These are phyloP conservation scores for Caenorhabditis virilis DNA, from an alignment of 2,888 invertebrate species.

Conservation along the genomic window DNA sequence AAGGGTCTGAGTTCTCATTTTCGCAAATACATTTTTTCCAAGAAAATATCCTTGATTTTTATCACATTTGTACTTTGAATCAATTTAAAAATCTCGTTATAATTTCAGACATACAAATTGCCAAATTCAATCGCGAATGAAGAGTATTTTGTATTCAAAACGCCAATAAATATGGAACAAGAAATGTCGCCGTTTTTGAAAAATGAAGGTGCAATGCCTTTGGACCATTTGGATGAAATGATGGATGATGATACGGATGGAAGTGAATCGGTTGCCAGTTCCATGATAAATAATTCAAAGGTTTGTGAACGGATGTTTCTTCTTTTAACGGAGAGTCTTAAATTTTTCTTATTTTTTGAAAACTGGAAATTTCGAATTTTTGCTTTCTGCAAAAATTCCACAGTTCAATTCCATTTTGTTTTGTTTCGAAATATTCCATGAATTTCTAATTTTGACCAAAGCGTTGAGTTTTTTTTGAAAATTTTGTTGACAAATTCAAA, in stretches of 20 bases:
- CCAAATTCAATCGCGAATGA: constrained; percentile 84
- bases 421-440: no score
- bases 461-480: no score
- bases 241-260: constrained; percentile 54
- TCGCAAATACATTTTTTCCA: background rate
- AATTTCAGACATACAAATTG: constrained; percentile 77
- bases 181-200: constrained; percentile 72
- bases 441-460: no score
- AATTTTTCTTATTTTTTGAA: no score
- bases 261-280: constrained; percentile 27
- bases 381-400: no score
- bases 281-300: no score
- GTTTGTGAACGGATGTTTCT: no score
- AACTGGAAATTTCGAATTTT: no score
- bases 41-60: background rate
- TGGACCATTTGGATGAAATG: constrained; percentile 59
- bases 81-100: background rate
- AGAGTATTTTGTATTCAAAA: constrained; percentile 84
- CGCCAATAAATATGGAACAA: constrained; percentile 72
- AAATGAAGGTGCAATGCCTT: constrained; percentile 52
- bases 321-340: no score
- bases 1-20: background rate
- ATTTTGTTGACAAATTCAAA: no score
- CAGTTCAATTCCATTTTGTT: no score
- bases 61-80: background rate